phyloP scores from a whole-genome alignment of 1,140 invertebrate genomes.

The Centruroides vittatus region DNA sequence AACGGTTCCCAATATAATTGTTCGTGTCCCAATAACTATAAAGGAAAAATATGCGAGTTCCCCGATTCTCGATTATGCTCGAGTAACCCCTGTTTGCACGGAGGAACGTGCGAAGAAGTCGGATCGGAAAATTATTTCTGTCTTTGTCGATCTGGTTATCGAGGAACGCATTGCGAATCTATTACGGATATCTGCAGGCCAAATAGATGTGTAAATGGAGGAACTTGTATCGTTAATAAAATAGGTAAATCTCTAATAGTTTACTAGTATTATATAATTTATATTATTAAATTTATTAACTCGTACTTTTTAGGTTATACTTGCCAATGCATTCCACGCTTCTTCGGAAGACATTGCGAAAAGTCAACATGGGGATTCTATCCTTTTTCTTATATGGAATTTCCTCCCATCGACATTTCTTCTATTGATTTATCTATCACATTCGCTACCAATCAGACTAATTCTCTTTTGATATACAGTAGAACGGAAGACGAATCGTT shows the following conservation, averaged over 20 bases:
- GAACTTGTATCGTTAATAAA: slow-evolving; percentile 46
- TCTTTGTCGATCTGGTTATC: slow-evolving; percentile 68
- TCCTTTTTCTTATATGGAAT: slow-evolving; percentile 75
- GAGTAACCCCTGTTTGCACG: slow-evolving; percentile 70
- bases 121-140: slow-evolving; percentile 76
- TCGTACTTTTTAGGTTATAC: slow-evolving; percentile 58
- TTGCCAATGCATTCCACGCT: slow-evolving; percentile 64
- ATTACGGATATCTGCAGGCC: slow-evolving; percentile 71
- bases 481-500: slow-evolving; percentile 79
- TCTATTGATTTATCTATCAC: slow-evolving; percentile 80
- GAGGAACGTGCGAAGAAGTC: slow-evolving; percentile 72
- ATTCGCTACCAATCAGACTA: slow-evolving; percentile 74
- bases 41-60: slow-evolving; percentile 67
- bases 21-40: slow-evolving; percentile 52
- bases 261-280: no score
- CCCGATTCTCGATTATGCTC: slow-evolving; percentile 66
- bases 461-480: slow-evolving; percentile 76
- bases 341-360: slow-evolving; percentile 82
- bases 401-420: slow-evolving; percentile 57
- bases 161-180: slow-evolving; percentile 72
- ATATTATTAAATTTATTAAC: background rate
- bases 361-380: slow-evolving; percentile 77
- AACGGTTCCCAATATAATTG: slow-evolving; percentile 69
- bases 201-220: slow-evolving; percentile 76
- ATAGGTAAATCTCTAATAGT: slow-evolving; percentile 24